Evolutionary conservation across 2,113 vertebrate species (phyloP), one percentile per base, ranked within the genome.

Genomic region (Struthio camelus): DNA sequence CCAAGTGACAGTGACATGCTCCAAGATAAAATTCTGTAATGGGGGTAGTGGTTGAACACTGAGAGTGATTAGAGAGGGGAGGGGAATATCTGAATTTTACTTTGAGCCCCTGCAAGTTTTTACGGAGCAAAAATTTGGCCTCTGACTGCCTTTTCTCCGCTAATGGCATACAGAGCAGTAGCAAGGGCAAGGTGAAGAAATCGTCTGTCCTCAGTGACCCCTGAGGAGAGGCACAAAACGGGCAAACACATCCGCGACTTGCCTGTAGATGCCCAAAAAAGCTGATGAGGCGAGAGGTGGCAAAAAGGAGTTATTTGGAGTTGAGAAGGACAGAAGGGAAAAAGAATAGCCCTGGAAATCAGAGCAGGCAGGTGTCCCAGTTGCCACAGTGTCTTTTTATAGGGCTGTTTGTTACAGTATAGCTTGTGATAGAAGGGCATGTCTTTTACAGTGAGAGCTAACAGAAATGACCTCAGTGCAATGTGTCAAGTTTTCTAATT

Each of bases 111-210:
- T 77, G 19, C 51, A 56, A 38, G n/a, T 28, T 70, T 36, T 51
- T 13, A 54, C 3, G 62, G 44, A 73, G 30, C 5, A 18, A 53
- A 50, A 50, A 6, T 2, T 27, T 32, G 9, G 27, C 10, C 13
- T 61, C 24, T 0, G 0, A 5, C 10, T 46, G 32, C 30, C 17
- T 69, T 69, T 72, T 3, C 19, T 38, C 25, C 22, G 0, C 6
- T 3, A 62, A 53, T 48, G 62, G 51, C 48, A 64, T 0, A 0
- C 9, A 36, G 71, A 66, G 44, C 48, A 83, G 58, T 27, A 58
- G 54, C 50, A 71, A 61, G 69, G 27, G 9, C 36, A 58, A 58
- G 30, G 54, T 11, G 28, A 34, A 30, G 32, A 34, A 59, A 59
- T 59, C 56, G 28, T 34, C 6, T 7, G 34, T 53, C 76, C 64